Evolutionary conservation across 2,888 invertebrate genomes (phyloP).

Genomic region (Liposcelis brunnea): DNA sequence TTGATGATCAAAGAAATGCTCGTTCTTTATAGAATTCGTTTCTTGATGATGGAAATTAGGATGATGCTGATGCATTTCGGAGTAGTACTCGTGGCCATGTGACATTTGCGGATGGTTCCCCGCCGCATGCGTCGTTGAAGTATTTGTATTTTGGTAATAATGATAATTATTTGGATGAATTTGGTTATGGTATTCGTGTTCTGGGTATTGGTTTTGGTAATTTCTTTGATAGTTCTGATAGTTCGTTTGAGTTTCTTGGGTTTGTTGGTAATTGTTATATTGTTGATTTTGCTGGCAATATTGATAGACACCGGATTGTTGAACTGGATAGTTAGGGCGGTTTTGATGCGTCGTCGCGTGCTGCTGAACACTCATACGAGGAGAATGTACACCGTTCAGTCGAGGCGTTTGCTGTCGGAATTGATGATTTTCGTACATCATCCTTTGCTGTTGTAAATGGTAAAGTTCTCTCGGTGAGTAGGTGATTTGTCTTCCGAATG

Average conservation of each 20-base stretch:
- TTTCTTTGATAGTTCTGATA: conserved; percentile 4
- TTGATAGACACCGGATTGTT: conserved; percentile 4
- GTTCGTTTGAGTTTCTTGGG: conserved; percentile 27
- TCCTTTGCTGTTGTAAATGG: conserved; percentile 11
- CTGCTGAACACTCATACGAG: conserved; percentile 11
- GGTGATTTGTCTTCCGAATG: not conserved
- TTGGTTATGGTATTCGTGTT: conserved; percentile 6
- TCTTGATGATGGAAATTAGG: conserved; percentile 16
- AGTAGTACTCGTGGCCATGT: conserved; percentile 11
- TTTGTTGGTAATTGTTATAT: conserved; percentile 37
- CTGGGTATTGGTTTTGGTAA: not conserved
- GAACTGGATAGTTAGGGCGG: conserved; percentile 18
- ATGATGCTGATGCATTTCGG: conserved; percentile 15
- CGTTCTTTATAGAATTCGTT: conserved; percentile 28
- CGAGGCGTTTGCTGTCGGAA: conserved; percentile 10
- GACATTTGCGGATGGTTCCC: conserved; percentile 6
- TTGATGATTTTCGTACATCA: conserved; percentile 9
- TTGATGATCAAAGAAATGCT: conserved; percentile 37
- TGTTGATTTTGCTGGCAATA: conserved; percentile 17
- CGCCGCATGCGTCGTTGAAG: not conserved
- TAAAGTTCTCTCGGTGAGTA: conserved; percentile 8
- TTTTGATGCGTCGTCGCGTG: conserved; percentile 5
- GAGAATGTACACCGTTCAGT: conserved; percentile 14
- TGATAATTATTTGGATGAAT: conserved; percentile 3
- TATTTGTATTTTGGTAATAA: conserved; percentile 1